These are phyloP conservation scores for Panagrolaimus sp. DNA, from an alignment of 1,140 invertebrate genomes.

Conservation along the genomic window DNA sequence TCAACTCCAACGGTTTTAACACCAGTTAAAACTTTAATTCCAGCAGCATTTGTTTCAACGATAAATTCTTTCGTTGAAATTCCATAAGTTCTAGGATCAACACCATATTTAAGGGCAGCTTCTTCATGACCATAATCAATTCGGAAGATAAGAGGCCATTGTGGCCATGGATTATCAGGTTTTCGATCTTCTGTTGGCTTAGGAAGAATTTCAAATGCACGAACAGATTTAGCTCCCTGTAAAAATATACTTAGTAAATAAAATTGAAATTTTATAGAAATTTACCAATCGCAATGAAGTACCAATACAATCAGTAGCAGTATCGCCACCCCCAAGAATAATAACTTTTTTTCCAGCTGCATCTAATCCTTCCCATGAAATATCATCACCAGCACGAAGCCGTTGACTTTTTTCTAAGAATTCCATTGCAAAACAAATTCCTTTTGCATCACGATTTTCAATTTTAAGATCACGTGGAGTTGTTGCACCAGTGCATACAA, in stretches of 20 bases:
- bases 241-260: slow-evolving; percentile 17
- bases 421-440: slow-evolving; percentile 95
- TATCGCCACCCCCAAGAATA: slow-evolving; percentile 95
- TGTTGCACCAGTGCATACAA: slow-evolving; percentile 85
- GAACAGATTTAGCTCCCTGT: slow-evolving; percentile 84
- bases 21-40: slow-evolving; percentile 67
- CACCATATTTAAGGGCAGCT: slow-evolving; percentile 79
- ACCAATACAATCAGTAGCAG: slow-evolving; percentile 98
- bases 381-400: slow-evolving; percentile 73
- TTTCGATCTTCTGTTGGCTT: slow-evolving; percentile 74
- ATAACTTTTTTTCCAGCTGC: slow-evolving; percentile 92
- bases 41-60: slow-evolving; percentile 36
- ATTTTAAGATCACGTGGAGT: slow-evolving; percentile 78
- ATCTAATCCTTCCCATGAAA: slow-evolving; percentile 65
- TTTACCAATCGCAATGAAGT: slow-evolving; percentile 81
- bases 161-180: slow-evolving; percentile 84
- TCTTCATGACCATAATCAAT: slow-evolving; percentile 98
- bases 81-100: slow-evolving; percentile 85
- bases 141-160: slow-evolving; percentile 89
- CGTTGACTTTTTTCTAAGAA: slow-evolving; percentile 96
- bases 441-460: slow-evolving; percentile 72
- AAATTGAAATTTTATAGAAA: neutral
- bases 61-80: slow-evolving; percentile 72
- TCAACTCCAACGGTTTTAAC: slow-evolving; percentile 82
- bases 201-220: slow-evolving; percentile 88